Base-by-base conservation (phyloP, 1,140 invertebrate genomes). In the Bombus huntii region DNA sequence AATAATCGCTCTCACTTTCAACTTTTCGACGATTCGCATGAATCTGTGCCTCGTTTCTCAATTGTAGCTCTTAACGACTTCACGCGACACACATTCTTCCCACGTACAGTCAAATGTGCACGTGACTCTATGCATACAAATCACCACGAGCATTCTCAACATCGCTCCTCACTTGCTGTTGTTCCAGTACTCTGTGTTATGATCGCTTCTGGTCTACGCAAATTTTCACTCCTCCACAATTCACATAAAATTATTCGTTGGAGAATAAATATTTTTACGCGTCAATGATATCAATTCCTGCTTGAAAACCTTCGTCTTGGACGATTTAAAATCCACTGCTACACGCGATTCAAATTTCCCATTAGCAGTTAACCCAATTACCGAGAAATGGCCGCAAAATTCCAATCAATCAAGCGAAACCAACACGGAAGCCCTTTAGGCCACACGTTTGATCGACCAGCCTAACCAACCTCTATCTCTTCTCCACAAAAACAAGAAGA, bases 361-460 rank as follows among this genome's bases (percentile, higher is more conserved):
- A 85, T 85, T 85, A 80, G 57, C 76, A 71, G 77, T 57, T 80
- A 68, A 57, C 83, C 83, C 68, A 85, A 72, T 85, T 85, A 85
- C 62, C 66, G 57, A 5, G 39, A 85, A 73, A 68, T 47, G 59
- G 77, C 77, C 83, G 57, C 68, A 72, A 80, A 85, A 85, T 59
- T 73, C n/a, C 83, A 37, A 85, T 85, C 83, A 34, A 85, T 85
- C 77, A 65, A 71, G 47, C 65, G 47, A 15, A n/a, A 59, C 37
- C 81, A 57, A 77, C 71, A 47, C n/a, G 71, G 31, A 28, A 80
- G 57, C 68, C 57, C 65, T 72, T 80, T 53, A 65, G 28, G 22
- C 83, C 42, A 18, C 31, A 34, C 39, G 53, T 80, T 85, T 71
- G 77, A 72, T 72, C 68, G 31, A 8, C 77, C 31, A 34, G 8